Conservation (phyloP, 2,797 vertebrate genomes). For the Molossus molossus region DNA sequence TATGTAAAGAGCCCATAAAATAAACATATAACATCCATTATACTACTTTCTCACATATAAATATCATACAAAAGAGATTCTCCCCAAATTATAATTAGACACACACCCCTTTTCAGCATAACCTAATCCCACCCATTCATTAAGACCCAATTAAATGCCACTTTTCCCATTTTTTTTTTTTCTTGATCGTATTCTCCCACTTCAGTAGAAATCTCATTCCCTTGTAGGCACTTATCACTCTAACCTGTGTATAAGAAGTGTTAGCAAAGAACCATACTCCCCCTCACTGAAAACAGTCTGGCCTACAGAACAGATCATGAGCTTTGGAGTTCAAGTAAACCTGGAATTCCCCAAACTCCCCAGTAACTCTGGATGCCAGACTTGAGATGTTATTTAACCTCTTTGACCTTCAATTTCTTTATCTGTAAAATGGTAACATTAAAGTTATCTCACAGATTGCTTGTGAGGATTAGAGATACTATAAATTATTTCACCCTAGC, state of each 20-base stretch:
- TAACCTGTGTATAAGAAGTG: slow-evolving; percentile 15
- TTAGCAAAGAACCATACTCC: background rate
- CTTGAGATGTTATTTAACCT: slow-evolving; percentile 32
- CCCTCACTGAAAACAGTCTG: background rate
- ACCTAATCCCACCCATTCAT: slow-evolving; percentile 26
- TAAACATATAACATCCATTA: slow-evolving; percentile 46
- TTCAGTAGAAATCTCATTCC: background rate
- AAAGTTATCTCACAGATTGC: slow-evolving; percentile 14
- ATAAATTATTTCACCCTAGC: background rate
- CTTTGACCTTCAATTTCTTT: slow-evolving; percentile 28
- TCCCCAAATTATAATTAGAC: slow-evolving; percentile 41
- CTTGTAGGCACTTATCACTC: background rate
- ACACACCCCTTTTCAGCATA: slow-evolving; percentile 13
- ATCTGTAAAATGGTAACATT: slow-evolving; percentile 21
- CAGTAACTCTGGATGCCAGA: background rate
- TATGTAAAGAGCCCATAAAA: slow-evolving; percentile 61
- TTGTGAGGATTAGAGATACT: slow-evolving; percentile 21
- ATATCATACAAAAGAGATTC: slow-evolving; percentile 30
- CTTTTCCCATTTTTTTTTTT: background rate
- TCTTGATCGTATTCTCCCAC: background rate
- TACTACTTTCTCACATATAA: slow-evolving; percentile 56
- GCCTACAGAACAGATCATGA: background rate
- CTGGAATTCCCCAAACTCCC: background rate
- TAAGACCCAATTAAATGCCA: background rate
- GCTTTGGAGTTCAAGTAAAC: slow-evolving; percentile 19